Evolutionary conservation across 1,140 invertebrate genomes (phyloP), one percentile per base, ranked within the genome.

Genomic region (Carcinoscorpius rotundicauda): DNA sequence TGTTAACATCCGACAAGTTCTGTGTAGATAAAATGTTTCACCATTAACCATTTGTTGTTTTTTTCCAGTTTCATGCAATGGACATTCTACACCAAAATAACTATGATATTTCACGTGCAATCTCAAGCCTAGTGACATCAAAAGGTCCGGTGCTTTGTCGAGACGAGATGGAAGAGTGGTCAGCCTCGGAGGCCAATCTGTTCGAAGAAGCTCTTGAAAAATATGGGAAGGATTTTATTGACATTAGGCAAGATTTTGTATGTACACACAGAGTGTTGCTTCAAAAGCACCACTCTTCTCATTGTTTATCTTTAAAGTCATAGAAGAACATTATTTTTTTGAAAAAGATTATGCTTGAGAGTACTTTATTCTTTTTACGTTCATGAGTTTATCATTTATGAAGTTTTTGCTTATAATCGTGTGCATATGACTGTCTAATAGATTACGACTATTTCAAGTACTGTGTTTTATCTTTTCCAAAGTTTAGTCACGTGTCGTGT

Each of bases 111-210:
- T 87, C 92, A 64, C 84, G 87, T 72, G 92, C 96, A 53, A 85
- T 97, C 74, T 88, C 89, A 70, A 94, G 89, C 62, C 82, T 99
- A 73, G 95, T 99, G 72, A 96, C 97, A 52, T 86, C 87, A 62
- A 90, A 91, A 69, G 95, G 96, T 6, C 96, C 97, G 3, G 90
- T 98, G 70, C 82, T 99, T 52, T 98, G 95, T 81, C 83, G 94
- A 68, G 97, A 99, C 81, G 96, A 99, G 81, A 97, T 99, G 90
- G 97, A 99, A 81, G 97, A 99, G 79, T 99, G 97, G 97, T 97
- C 94, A 69, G 93, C 97, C 6, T 93, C 93, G 9, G 97, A 99
- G 78, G 95, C 96, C 29, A 98, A 97, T 81, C 83, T 99, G 51
- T 99, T 99, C 78, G 97, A 99, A 80, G 97, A 99, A 78, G 95